Percentiles rank a stretch among this genome's conserved stretches.
Conservation (phyloP, 1,140 invertebrate species). For the Pemphigus obesinymphae region DNA sequence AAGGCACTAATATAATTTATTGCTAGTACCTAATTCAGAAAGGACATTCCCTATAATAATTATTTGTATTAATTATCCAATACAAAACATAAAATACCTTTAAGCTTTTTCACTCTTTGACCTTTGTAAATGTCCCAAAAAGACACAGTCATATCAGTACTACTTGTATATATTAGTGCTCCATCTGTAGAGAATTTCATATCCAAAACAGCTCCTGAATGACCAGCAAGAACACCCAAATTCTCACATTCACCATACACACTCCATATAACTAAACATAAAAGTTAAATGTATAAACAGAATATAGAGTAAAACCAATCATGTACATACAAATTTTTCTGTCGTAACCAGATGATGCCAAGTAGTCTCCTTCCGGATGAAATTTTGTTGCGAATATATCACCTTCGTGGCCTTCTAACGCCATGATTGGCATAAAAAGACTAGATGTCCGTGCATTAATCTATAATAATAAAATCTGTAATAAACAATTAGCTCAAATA, state of each 20-base stretch:
- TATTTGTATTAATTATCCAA: too few species aligned
- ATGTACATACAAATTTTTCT: slow-evolving; percentile 81
- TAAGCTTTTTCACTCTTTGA: slow-evolving; percentile 82
- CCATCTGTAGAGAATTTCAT: slow-evolving; percentile 94
- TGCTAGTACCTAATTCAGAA: too few species aligned
- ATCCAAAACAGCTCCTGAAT: slow-evolving; percentile 95
- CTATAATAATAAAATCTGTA: background rate
- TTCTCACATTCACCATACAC: slow-evolving; percentile 98
- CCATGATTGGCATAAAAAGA: slow-evolving; percentile 90
- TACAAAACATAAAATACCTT: slow-evolving; percentile 54
- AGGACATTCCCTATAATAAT: too few species aligned
- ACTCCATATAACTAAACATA: slow-evolving; percentile 85
- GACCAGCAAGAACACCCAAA: slow-evolving; percentile 83
- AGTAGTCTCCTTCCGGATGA: slow-evolving; percentile 89
- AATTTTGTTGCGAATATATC: slow-evolving; percentile 93
- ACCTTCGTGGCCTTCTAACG: slow-evolving; percentile 92
- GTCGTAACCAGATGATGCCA: slow-evolving; percentile 95
- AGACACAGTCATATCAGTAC: slow-evolving; percentile 91
- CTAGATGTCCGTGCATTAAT: slow-evolving; percentile 69
- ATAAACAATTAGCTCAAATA: background rate
- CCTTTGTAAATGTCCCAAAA: slow-evolving; percentile 92
- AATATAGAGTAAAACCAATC: background rate
- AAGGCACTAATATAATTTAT: too few species aligned
- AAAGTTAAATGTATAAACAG: slow-evolving; percentile 22
- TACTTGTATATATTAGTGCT: slow-evolving; percentile 80